Evolutionary conservation across 2,888 invertebrate genomes (phyloP).

Genomic region (Euplagia quadripunctaria): DNA sequence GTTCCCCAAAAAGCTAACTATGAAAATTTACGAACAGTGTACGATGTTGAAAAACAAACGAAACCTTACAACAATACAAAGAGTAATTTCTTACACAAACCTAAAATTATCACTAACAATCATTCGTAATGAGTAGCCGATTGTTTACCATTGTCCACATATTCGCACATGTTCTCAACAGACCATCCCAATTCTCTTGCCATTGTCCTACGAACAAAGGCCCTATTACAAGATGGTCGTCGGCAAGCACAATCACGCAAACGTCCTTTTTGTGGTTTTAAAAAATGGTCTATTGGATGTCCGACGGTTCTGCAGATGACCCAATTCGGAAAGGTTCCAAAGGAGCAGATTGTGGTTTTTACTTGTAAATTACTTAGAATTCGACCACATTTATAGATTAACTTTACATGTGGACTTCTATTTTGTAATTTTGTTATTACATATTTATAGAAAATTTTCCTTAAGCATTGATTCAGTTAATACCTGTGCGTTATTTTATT

Average conservation of each 20-base stretch:
- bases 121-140: slow-evolving; percentile 63
- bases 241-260: slow-evolving; percentile 46
- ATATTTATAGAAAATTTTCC: not conserved
- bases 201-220: slow-evolving; percentile 78
- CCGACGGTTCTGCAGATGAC: slow-evolving; percentile 46
- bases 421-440: too few species aligned
- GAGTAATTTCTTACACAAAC: slow-evolving; percentile 48
- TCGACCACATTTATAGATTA: not conserved
- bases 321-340: slow-evolving; percentile 65
- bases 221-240: slow-evolving; percentile 64
- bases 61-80: slow-evolving; percentile 28
- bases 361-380: slow-evolving; percentile 41
- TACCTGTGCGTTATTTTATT: too few species aligned
- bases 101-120: slow-evolving; percentile 52
- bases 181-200: slow-evolving; percentile 75
- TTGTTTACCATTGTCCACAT: slow-evolving; percentile 73
- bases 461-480: not conserved
- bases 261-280: slow-evolving; percentile 48
- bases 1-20: not conserved
- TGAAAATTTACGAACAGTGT: not conserved
- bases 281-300: slow-evolving; percentile 40
- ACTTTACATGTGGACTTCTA: not conserved
- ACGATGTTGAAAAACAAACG: slow-evolving; percentile 11
- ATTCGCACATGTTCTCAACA: slow-evolving; percentile 67
- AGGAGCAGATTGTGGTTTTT: slow-evolving; percentile 66